Percentiles rank a stretch among this genome's conserved stretches.
Evolutionary conservation across 2,888 invertebrate species (phyloP).

Genomic region (Lutraria lutraria): DNA sequence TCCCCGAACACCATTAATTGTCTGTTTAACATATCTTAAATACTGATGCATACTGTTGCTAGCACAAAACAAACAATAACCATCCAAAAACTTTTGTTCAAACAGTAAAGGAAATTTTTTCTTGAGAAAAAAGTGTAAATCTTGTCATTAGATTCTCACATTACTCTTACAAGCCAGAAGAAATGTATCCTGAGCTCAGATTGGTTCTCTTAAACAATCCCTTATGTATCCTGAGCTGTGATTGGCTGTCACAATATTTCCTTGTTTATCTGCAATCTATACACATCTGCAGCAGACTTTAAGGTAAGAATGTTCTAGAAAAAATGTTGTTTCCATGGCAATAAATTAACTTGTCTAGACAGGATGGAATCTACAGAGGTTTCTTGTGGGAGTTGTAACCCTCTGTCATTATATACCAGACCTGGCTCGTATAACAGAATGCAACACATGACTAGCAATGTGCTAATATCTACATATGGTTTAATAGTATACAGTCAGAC

Average conservation of each 20-base stretch:
- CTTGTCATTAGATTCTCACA: too few relatives aligned
- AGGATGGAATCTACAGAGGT: background rate
- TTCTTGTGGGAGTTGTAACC: background rate
- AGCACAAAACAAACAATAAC: too few relatives aligned
- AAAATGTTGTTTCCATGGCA: background rate
- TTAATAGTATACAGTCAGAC: too few relatives aligned
- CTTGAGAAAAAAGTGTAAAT: too few relatives aligned
- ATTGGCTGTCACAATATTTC: background rate
- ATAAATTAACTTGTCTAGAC: conserved; percentile 20
- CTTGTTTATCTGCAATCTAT: background rate
- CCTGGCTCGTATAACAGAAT: background rate
- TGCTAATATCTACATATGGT: too few relatives aligned
- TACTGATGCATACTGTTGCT: too few relatives aligned
- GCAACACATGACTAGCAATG: too few relatives aligned
- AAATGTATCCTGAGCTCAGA: background rate
- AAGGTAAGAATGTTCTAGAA: background rate
- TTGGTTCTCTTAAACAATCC: background rate
- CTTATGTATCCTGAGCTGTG: background rate
- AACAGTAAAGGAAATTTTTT: too few relatives aligned
- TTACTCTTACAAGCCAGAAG: too few relatives aligned
- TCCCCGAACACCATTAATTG: too few relatives aligned
- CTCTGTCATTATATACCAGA: background rate
- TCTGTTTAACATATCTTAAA: too few relatives aligned
- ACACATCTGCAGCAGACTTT: background rate
- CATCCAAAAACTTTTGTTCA: too few relatives aligned